Conservation (phyloP, 2,888 invertebrate species). For the Drosophila greeni region DNA sequence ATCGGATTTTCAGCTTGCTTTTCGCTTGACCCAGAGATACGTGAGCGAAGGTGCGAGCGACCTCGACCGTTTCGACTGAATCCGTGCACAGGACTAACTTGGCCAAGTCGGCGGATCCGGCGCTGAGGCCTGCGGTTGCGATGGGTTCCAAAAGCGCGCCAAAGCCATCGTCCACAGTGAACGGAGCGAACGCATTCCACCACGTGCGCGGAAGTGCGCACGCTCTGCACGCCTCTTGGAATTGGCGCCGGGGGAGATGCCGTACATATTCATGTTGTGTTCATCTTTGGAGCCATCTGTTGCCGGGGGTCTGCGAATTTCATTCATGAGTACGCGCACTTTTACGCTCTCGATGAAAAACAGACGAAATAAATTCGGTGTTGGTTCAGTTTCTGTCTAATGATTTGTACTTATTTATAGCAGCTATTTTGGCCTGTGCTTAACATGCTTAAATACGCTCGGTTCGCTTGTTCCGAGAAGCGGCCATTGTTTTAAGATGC, state of each 20-base stretch:
- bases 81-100: constrained; percentile 66
- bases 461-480: neutral
- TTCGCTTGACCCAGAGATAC: constrained; percentile 1
- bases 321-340: constrained; percentile 27
- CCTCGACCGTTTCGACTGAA: constrained; percentile 57
- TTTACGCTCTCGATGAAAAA: constrained; percentile 12
- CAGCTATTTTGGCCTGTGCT: neutral
- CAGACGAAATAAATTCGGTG: neutral
- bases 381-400: neutral
- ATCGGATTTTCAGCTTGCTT: neutral
- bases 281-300: constrained; percentile 23
- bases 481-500: neutral
- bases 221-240: constrained; percentile 19
- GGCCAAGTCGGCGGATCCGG: constrained; percentile 40
- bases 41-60: constrained; percentile 13
- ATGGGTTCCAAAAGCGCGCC: constrained; percentile 55
- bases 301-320: constrained; percentile 23
- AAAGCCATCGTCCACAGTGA: constrained; percentile 37
- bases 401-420: constrained; percentile 12
- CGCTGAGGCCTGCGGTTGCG: constrained; percentile 30
- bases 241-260: constrained; percentile 17
- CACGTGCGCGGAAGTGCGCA: constrained; percentile 54
- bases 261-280: neutral
- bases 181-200: constrained; percentile 48
- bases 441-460: neutral